phyloP scores from a whole-genome alignment of 2,888 invertebrate genomes.

The Phyllotreta striolata region DNA sequence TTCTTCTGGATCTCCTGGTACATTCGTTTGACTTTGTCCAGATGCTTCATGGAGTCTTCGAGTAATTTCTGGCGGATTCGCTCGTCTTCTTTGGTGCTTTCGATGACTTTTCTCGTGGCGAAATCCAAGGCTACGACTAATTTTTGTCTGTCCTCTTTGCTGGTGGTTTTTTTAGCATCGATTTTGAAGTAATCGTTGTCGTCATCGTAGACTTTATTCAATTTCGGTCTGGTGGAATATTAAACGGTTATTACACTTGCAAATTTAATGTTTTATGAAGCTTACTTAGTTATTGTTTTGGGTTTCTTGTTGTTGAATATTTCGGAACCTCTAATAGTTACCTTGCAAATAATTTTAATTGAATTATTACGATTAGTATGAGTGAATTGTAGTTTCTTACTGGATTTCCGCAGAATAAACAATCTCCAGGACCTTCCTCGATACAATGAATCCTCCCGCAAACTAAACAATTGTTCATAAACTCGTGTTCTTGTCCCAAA shows the following conservation, averaged over 20 bases:
- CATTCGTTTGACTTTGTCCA: constrained; percentile 51
- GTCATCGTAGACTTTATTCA: constrained; percentile 88
- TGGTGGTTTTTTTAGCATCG: constrained; percentile 72
- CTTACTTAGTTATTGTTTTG: constrained; percentile 47
- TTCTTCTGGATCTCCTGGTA: constrained; percentile 51
- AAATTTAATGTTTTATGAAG: constrained; percentile 6
- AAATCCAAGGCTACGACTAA: constrained; percentile 59
- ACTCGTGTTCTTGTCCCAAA: constrained; percentile 86
- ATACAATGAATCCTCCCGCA: constrained; percentile 96
- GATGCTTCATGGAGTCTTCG: constrained; percentile 52
- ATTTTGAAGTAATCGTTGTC: constrained; percentile 92
- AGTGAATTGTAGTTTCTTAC: no score
- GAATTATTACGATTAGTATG: neutral
- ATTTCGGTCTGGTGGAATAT: constrained; percentile 46
- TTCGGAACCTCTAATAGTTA: constrained; percentile 47
- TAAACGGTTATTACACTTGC: neutral
- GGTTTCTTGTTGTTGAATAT: constrained; percentile 36
- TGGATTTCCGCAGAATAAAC: constrained; percentile 87
- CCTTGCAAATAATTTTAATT: constrained; percentile 38
- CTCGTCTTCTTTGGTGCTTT: constrained; percentile 52
- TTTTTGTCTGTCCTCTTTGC: constrained; percentile 52
- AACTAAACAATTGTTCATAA: constrained; percentile 91
- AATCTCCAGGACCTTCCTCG: constrained; percentile 97
- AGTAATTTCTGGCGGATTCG: constrained; percentile 50
- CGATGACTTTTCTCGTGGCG: constrained; percentile 55